Conservation (phyloP, 1,140 invertebrate genomes). For the Chymomyza costata region DNA sequence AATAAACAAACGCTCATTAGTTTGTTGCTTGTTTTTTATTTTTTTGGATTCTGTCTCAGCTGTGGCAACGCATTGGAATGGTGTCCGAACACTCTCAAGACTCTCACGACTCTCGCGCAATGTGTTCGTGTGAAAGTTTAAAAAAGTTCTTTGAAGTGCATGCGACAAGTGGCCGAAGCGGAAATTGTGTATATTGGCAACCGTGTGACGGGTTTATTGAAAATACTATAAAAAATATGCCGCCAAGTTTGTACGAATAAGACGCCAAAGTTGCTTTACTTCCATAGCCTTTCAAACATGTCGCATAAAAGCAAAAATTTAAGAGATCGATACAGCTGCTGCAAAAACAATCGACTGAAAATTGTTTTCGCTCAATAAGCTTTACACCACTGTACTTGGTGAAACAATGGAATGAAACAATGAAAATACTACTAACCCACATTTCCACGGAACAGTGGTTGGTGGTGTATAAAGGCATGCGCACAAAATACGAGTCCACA, state of each 20-base stretch:
- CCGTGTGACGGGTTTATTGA: too few relatives aligned
- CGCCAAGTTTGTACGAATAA: too few relatives aligned
- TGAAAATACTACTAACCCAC: constrained; percentile 60
- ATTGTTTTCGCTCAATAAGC: not conserved
- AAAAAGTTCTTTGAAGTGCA: constrained; percentile 27
- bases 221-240: too few relatives aligned
- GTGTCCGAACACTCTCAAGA: constrained; percentile 21
- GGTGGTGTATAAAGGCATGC: constrained; percentile 41
- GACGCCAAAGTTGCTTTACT: too few relatives aligned
- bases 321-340: not conserved
- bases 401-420: constrained; percentile 38
- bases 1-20: too few relatives aligned
- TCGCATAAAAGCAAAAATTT: too few relatives aligned
- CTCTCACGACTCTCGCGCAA: too few relatives aligned
- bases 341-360: constrained; percentile 12
- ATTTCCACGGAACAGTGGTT: constrained; percentile 55
- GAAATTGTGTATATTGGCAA: not conserved
- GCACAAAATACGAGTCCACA: constrained; percentile 30
- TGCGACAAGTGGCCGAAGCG: constrained; percentile 56
- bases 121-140: too few relatives aligned
- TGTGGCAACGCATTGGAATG: constrained; percentile 39
- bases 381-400: constrained; percentile 48
- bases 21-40: too few relatives aligned
- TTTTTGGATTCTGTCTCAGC: constrained; percentile 44
- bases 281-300: too few relatives aligned